Base-by-base conservation (phyloP, 1,140 invertebrate genomes). In the Drosophila ironensis region DNA sequence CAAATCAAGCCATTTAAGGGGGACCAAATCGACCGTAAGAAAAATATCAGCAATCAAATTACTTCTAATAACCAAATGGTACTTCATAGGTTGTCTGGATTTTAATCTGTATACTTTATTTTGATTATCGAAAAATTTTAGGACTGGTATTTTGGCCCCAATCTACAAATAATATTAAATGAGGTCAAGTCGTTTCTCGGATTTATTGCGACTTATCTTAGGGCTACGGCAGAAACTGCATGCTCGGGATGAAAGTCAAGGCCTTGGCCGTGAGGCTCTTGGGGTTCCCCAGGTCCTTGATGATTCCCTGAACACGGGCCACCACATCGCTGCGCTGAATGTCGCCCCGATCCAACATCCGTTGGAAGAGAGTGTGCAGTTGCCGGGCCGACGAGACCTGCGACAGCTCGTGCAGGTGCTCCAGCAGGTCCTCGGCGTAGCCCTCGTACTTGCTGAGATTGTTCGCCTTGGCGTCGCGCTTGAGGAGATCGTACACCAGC, bases 371-470 rank as follows among this genome's bases (percentile, higher is more conserved):
- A 2, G 80, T 84, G 33, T 88, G 60, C 46, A 90, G 20, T 44
- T 90, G 89, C 1, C 84, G 56, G 19, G 78, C 57, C 11, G 89
- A 84, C 3, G 89, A 90, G 0, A 47, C 57, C 19, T 76, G 61
- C 1, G 89, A 89, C 3, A 82, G 44, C 45, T 88, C 75, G 9
- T 61, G 59, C 2, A 90, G 51, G 27, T 89, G 72, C 40, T 73
- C 44, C 25, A 90, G 41, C 41, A 90, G 45, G 9, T 90, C 73
- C 41, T 88, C 78, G 0, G 86, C 72, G 17, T 90, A 90, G 2
- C 89, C 89, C 30, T 88, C 81, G 28, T 90, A 90, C 78, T 89
- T 88, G 51, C 76, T 88, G 0, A 90, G 63, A 68, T 88, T 90
- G 1, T 77, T 67, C 1, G 88, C 75, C 38, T 90, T 90, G 4